phyloP scores from a whole-genome alignment of 2,888 invertebrate genomes.

The Sphaerophoria rueppellii region DNA sequence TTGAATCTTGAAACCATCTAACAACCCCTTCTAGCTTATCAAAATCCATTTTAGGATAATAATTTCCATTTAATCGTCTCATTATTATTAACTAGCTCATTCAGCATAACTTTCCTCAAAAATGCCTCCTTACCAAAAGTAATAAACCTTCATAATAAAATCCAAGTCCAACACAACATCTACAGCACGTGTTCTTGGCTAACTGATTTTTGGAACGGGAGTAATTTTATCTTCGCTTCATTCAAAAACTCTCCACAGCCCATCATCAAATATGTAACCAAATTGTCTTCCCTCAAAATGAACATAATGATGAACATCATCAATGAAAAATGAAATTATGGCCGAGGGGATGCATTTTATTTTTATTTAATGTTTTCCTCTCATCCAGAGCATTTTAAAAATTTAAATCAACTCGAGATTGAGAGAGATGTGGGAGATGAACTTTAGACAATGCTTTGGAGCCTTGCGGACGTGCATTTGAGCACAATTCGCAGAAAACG shows the following conservation, averaged over 20 bases:
- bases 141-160: constrained; percentile 16
- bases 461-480: constrained; percentile 27
- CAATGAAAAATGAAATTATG: constrained; percentile 24
- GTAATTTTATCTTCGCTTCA: not conserved
- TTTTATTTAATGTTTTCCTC: constrained; percentile 29
- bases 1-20: not conserved
- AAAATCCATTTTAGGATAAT: not conserved
- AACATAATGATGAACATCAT: constrained; percentile 45
- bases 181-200: not conserved
- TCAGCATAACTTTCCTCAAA: constrained; percentile 1
- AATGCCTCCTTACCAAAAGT: constrained; percentile 19
- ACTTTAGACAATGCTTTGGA: constrained; percentile 22
- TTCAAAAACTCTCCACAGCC: constrained; percentile 43
- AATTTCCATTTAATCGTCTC: not conserved
- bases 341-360: constrained; percentile 48
- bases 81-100: constrained; percentile 1
- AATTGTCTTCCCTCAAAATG: constrained; percentile 42
- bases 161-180: not conserved
- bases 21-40: not conserved
- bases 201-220: not conserved
- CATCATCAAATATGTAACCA: constrained; percentile 56
- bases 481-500: not conserved
- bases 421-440: not conserved
- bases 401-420: not conserved
- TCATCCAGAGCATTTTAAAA: constrained; percentile 16